Evolutionary conservation across 2,797 vertebrate genomes (phyloP), one percentile per base, ranked within the genome.

Genomic region (Siniperca scherzeri): DNA sequence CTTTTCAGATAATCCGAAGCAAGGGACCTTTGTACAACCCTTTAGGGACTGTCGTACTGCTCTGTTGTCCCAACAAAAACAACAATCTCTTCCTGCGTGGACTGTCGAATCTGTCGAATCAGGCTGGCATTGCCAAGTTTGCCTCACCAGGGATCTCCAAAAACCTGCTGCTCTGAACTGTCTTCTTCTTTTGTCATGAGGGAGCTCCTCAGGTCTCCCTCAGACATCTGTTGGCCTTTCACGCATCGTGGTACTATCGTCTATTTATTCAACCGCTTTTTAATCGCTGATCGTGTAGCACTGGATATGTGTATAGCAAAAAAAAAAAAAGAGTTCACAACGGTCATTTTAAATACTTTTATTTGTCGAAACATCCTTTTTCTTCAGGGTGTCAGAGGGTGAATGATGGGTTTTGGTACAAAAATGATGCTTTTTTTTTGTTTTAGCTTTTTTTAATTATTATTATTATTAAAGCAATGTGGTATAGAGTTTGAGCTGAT

Each of bases 181-280:
- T 92, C 82, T 79, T 85, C 78, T 88, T 90, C 71, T 92, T 82
- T 83, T 46, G 82, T 93, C 84, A 55, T 57, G 40, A 82, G 73
- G 91, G 88, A 75, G 80, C 50, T 76, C 50, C 46, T 81, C 74
- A 2, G n/a, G 48, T 14, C 78, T 79, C 84, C 91, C 78, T 70
- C 84, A 50, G 88, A 91, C 91, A 66, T 92, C 78, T 52, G 78
- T 93, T 92, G 93, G 94, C 95, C 95, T 95, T 94, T 95, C 93
- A 93, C 78, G 77, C 93, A 88, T 95, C 74, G 82, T 95, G 95
- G 93, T 95, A 94, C 95, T 93, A 77, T 93, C 46, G 88, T 96
- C 93, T 92, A 85, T 94, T 92, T 92, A 94, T 93, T 93, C 89
- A 87, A 81, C 78, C 10, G 88, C 87, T 92, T 95, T 95, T 94